These are phyloP conservation scores for Nematolebias whitei DNA, from an alignment of 2,113 vertebrate genomes.

Conservation along the genomic window DNA sequence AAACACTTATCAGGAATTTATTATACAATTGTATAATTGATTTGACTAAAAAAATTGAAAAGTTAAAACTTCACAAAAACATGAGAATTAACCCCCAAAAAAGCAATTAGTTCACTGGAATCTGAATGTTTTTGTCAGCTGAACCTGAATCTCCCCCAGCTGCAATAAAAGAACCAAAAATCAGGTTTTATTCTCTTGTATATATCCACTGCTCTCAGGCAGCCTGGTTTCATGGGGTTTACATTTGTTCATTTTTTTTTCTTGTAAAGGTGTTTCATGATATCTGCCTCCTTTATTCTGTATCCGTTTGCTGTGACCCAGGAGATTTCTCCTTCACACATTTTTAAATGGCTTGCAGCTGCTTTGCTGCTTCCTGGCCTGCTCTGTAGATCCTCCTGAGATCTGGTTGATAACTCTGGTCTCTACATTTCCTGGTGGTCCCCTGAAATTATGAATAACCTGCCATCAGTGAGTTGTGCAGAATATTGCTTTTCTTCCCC, in stretches of 20 bases:
- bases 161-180: background rate
- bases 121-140: background rate
- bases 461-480: background rate
- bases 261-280: background rate
- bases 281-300: background rate
- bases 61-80: background rate
- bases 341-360: background rate
- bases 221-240: background rate
- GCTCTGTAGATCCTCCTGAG: background rate
- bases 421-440: background rate
- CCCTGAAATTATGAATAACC: slow-evolving; percentile 14
- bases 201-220: no score
- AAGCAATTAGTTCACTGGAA: background rate
- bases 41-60: background rate
- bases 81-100: background rate
- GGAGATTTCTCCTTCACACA: background rate
- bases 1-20: background rate
- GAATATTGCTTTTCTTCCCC: slow-evolving; percentile 5
- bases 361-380: background rate
- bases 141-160: background rate
- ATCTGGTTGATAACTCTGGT: background rate
- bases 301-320: background rate
- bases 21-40: background rate
- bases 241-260: background rate
- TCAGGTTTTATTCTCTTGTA: background rate